Percentiles rank a stretch among this genome's conserved stretches.
These are phyloP conservation scores for Melanophora roralis DNA, from an alignment of 2,888 invertebrate species.

Conservation along the genomic window DNA sequence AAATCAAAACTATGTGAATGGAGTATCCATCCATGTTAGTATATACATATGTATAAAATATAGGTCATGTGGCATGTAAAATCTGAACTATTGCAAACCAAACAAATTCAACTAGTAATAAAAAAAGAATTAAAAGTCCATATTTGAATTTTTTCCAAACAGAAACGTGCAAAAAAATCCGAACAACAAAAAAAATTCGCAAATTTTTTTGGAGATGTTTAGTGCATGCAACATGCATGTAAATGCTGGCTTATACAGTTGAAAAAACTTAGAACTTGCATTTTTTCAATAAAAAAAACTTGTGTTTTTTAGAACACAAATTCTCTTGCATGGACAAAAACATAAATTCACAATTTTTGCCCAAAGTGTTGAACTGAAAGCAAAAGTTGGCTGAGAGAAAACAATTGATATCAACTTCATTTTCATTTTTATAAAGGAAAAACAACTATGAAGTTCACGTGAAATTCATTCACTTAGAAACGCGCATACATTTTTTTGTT, in stretches of 20 bases:
- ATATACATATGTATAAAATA: slow-evolving; percentile 45
- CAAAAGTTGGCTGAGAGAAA: slow-evolving; percentile 47
- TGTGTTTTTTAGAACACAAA: slow-evolving; percentile 19
- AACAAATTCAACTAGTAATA: slow-evolving; percentile 12
- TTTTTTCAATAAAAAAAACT: slow-evolving; percentile 43
- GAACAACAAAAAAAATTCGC: slow-evolving; percentile 38
- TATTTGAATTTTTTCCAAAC: slow-evolving; percentile 49
- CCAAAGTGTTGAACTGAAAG: slow-evolving; percentile 45
- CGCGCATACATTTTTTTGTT: not conserved
- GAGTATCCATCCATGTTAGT: slow-evolving; percentile 22
- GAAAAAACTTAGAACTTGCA: not conserved
- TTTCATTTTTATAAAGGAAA: slow-evolving; percentile 41
- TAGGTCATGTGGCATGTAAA: slow-evolving; percentile 55
- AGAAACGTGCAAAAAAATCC: not conserved
- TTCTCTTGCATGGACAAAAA: slow-evolving; percentile 6
- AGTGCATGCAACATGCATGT: slow-evolving; percentile 39
- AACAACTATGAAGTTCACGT: slow-evolving; percentile 28
- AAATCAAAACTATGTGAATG: slow-evolving; percentile 48
- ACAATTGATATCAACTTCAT: slow-evolving; percentile 30
- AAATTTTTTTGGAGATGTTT: not conserved
- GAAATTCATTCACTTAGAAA: slow-evolving; percentile 41
- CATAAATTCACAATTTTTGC: slow-evolving; percentile 18
- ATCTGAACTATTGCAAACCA: slow-evolving; percentile 38
- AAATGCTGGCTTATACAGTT: slow-evolving; percentile 23
- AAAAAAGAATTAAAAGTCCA: slow-evolving; percentile 13